These are phyloP conservation scores for Caenorhabditis drosophilae DNA, from an alignment of 2,888 invertebrate genomes.

Conservation along the genomic window DNA sequence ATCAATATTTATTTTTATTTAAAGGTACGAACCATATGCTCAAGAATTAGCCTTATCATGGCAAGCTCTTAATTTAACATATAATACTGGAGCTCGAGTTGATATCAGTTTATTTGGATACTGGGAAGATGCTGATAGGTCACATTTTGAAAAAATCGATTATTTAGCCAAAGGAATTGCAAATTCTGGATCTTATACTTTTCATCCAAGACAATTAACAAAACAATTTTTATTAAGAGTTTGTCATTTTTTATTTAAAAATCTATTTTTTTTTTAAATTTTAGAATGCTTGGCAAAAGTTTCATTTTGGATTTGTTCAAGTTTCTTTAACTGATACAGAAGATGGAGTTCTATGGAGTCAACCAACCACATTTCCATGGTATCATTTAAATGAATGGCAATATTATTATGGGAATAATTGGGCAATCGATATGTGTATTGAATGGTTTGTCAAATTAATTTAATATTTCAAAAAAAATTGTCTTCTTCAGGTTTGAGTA, in stretches of 20 bases:
- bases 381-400: slow-evolving; percentile 83
- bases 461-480: too few species aligned
- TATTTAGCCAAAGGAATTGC: slow-evolving; percentile 51
- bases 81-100: slow-evolving; percentile 59
- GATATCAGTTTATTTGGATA: slow-evolving; percentile 66
- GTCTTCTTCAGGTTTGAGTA: slow-evolving; percentile 72
- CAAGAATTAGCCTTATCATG: slow-evolving; percentile 51
- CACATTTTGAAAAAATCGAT: slow-evolving; percentile 53
- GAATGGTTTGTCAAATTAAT: too few species aligned
- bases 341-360: slow-evolving; percentile 81
- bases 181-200: slow-evolving; percentile 55
- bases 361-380: slow-evolving; percentile 89
- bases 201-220: slow-evolving; percentile 47
- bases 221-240: slow-evolving; percentile 43
- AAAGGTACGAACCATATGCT: slow-evolving; percentile 50
- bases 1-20: neutral
- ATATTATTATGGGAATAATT: slow-evolving; percentile 79
- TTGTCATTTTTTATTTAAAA: neutral
- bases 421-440: slow-evolving; percentile 85
- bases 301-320: slow-evolving; percentile 61
- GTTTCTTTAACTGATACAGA: slow-evolving; percentile 52
- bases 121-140: slow-evolving; percentile 64
- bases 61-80: slow-evolving; percentile 62
- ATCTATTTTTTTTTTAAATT: slow-evolving; percentile 1
- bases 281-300: slow-evolving; percentile 55